Conservation (phyloP, 2,113 vertebrate species). For the Dromiciops gliroides region DNA sequence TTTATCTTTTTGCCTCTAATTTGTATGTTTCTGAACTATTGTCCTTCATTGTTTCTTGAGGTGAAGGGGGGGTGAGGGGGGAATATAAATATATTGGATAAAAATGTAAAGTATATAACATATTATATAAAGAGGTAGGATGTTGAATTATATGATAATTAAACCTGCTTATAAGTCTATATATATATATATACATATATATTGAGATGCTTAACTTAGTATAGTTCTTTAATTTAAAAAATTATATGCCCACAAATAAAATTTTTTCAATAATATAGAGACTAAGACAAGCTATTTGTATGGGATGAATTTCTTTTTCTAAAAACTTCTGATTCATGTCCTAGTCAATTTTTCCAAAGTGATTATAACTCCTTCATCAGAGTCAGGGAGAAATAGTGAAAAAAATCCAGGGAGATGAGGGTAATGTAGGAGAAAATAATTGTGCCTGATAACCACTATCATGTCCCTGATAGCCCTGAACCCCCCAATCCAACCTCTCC, state of each 20-base stretch:
- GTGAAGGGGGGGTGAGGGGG: not conserved
- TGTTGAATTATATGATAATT: not conserved
- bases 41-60: constrained; percentile 15
- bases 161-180: not conserved
- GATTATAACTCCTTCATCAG: not conserved
- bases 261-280: not conserved
- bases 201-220: not conserved
- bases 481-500: not conserved
- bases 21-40: constrained; percentile 20
- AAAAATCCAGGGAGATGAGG: not conserved
- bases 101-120: constrained; percentile 7
- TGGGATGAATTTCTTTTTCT: not conserved
- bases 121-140: not conserved
- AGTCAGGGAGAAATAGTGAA: not conserved
- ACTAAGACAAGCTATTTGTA: not conserved
- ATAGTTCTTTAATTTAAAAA: not conserved
- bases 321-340: not conserved
- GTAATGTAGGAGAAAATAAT: not conserved
- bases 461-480: not conserved
- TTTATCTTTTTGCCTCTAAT: constrained; percentile 3
- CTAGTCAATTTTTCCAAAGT: not conserved
- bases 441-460: not conserved
- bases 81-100: constrained; percentile 29
- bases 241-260: not conserved
- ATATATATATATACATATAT: too few relatives aligned